phyloP scores from a whole-genome alignment of 2,113 vertebrate genomes.

The Ophiodon elongatus region DNA sequence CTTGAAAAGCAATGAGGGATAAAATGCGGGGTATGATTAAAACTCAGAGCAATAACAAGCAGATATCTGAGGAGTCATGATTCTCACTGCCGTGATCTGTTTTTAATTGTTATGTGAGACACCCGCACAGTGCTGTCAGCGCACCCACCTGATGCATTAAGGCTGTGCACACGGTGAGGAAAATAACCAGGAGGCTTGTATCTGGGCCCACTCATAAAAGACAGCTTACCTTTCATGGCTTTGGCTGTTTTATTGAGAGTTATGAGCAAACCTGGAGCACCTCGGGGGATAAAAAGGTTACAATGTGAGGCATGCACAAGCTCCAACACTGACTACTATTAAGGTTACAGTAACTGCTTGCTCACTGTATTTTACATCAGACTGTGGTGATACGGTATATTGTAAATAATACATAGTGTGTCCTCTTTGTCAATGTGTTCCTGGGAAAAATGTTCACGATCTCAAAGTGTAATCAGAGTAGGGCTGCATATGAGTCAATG shows the following conservation, averaged over 20 bases:
- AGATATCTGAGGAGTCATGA: constrained; percentile 56
- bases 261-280: constrained; percentile 44
- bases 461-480: constrained; percentile 1
- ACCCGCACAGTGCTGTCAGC: constrained; percentile 44
- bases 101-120: constrained; percentile 75
- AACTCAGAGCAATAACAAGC: constrained; percentile 52
- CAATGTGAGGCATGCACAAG: constrained; percentile 65
- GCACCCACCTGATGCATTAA: constrained; percentile 64
- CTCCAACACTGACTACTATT: constrained; percentile 41
- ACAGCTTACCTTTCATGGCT: constrained; percentile 79
- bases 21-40: constrained; percentile 26
- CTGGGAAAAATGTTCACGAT: not conserved
- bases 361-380: constrained; percentile 46
- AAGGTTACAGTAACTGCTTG: constrained; percentile 44
- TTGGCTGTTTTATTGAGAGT: constrained; percentile 71
- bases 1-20: not conserved
- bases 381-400: constrained; percentile 31
- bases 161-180: constrained; percentile 44
- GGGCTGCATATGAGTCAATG: not conserved
- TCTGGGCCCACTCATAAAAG: constrained; percentile 78
- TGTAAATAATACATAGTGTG: constrained; percentile 53
- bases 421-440: constrained; percentile 23
- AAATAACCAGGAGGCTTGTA: constrained; percentile 67
- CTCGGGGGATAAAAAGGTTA: constrained; percentile 46
- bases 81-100: constrained; percentile 59